Percentiles rank a stretch among this genome's conserved stretches.
These are phyloP conservation scores for Parotocinclus haroldoi DNA, from an alignment of 2,797 vertebrate genomes.

Conservation along the genomic window DNA sequence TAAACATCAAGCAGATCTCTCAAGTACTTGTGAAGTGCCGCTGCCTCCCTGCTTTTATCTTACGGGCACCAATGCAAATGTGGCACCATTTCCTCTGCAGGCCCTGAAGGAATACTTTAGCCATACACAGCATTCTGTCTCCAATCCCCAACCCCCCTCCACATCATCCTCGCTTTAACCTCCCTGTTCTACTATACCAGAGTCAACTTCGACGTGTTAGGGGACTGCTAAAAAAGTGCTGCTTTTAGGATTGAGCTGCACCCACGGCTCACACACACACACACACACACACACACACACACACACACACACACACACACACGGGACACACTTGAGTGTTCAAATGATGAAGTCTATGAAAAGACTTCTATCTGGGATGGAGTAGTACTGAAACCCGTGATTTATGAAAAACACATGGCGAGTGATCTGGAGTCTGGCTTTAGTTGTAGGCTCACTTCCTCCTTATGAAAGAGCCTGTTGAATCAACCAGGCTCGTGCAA, in stretches of 20 bases:
- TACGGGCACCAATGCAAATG: conserved; percentile 46
- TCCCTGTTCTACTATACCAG: conserved; percentile 10
- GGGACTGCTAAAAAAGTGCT: background rate
- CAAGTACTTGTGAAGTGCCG: conserved; percentile 54
- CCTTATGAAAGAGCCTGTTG: conserved; percentile 26
- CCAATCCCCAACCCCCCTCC: background rate
- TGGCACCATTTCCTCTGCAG: conserved; percentile 33
- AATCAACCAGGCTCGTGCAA: conserved; percentile 10
- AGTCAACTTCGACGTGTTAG: conserved; percentile 13
- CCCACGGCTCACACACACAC: background rate
- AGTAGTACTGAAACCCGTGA: background rate
- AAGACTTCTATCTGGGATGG: background rate
- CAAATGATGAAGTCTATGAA: no score
- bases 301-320: background rate
- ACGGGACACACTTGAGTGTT: no score
- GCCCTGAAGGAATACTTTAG: conserved; percentile 21
- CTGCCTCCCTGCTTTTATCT: conserved; percentile 48
- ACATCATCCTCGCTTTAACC: conserved; percentile 7
- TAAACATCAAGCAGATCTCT: conserved; percentile 40
- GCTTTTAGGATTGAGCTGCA: conserved; percentile 18
- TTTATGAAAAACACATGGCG: background rate
- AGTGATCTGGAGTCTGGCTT: background rate
- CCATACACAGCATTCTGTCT: background rate
- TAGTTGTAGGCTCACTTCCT: background rate
- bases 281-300: background rate